Percentiles rank a stretch among this genome's conserved stretches.
Conservation (phyloP, 2,888 invertebrate species). For the Ommatoiulus sabulosus region DNA sequence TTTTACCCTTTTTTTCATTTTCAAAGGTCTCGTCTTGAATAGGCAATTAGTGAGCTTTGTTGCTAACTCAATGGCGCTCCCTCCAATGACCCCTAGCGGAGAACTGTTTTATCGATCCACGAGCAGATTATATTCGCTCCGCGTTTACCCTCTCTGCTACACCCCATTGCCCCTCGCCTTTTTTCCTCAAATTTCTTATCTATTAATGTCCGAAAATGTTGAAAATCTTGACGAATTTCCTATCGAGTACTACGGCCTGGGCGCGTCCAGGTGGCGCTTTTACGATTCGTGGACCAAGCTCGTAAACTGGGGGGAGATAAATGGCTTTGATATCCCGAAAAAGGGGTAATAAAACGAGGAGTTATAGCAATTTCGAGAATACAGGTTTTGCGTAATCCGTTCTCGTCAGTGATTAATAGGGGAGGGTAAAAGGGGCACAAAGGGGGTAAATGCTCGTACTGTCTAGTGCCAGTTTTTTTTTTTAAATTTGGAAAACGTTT, state of each 20-base stretch:
- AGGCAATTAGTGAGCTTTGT: background rate
- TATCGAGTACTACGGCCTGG: background rate
- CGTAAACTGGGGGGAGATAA: background rate
- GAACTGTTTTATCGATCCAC: background rate
- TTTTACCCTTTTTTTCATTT: background rate
- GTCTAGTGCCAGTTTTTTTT: no score
- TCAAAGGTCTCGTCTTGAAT: background rate
- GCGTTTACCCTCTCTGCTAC: background rate
- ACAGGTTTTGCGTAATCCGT: background rate
- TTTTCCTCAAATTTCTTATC: background rate
- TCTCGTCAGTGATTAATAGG: background rate
- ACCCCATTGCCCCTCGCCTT: background rate
- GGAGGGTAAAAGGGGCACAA: background rate
- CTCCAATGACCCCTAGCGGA: background rate
- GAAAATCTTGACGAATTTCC: background rate
- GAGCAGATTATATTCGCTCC: background rate
- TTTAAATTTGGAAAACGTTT: background rate
- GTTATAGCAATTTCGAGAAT: background rate
- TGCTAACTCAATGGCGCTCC: background rate
- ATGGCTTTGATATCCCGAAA: background rate
- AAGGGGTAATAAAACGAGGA: background rate
- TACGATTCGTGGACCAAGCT: background rate
- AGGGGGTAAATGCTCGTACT: background rate
- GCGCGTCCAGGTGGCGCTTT: background rate
- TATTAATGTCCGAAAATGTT: background rate